Evolutionary conservation across 2,888 invertebrate species (phyloP).

Genomic region (Pyrocoelia pectoralis): DNA sequence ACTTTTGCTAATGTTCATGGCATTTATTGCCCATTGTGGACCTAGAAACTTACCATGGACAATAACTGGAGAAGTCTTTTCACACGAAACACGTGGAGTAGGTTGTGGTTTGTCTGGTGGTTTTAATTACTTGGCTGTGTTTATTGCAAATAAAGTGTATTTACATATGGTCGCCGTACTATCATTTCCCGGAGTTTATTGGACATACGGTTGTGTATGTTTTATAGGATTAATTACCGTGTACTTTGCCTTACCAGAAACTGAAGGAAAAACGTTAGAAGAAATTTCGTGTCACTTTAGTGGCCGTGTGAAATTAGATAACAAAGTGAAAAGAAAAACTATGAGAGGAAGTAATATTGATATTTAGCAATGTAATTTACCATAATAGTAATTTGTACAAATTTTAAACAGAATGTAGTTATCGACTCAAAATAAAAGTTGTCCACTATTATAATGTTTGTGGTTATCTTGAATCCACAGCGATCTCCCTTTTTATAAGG

Average conservation of each 20-base stretch:
- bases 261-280: constrained; percentile 77
- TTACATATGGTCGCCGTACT: constrained; percentile 69
- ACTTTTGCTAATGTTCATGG: constrained; percentile 69
- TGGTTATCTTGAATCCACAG: no score
- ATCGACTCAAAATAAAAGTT: no score
- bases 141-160: constrained; percentile 78
- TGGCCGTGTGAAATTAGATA: constrained; percentile 64
- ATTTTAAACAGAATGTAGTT: no score
- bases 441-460: no score
- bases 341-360: no score
- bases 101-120: constrained; percentile 79
- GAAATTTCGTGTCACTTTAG: constrained; percentile 77
- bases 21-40: constrained; percentile 74
- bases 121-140: constrained; percentile 78
- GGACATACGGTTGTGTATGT: constrained; percentile 72
- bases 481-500: no score
- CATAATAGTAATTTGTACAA: no score
- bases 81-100: constrained; percentile 71
- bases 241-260: constrained; percentile 79
- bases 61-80: constrained; percentile 79
- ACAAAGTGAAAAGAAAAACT: constrained; percentile 58
- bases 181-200: constrained; percentile 76
- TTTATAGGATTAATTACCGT: constrained; percentile 70
- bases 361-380: no score
- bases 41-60: constrained; percentile 82